These are phyloP conservation scores for Lophochroa leadbeateri DNA, from an alignment of 2,113 vertebrate species.

Conservation along the genomic window DNA sequence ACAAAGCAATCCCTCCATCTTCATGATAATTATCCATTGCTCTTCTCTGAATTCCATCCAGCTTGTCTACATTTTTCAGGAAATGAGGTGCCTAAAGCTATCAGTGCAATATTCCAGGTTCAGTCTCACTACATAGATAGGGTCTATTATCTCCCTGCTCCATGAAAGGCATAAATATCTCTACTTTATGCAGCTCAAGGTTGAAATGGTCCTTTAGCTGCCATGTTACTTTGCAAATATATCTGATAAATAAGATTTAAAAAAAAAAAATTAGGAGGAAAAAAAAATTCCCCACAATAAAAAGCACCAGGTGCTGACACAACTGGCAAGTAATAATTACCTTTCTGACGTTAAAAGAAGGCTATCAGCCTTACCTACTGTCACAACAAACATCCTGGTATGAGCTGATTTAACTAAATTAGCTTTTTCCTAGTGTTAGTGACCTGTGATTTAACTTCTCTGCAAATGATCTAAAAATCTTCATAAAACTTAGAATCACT, in stretches of 20 bases:
- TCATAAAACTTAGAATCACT: neutral
- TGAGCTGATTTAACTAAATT: neutral
- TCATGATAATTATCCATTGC: neutral
- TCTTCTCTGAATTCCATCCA: slow-evolving; percentile 14
- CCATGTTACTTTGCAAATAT: slow-evolving; percentile 30
- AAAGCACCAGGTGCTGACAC: neutral
- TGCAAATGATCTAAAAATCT: neutral
- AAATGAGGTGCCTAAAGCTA: slow-evolving; percentile 18
- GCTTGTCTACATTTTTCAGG: slow-evolving; percentile 10
- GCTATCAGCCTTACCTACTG: neutral
- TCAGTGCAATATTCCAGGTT: neutral
- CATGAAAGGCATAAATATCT: slow-evolving; percentile 30
- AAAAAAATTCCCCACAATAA: neutral
- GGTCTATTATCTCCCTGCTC: slow-evolving; percentile 32
- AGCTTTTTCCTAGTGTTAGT: neutral
- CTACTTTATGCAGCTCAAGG: slow-evolving; percentile 27
- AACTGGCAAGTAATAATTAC: neutral
- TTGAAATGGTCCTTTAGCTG: slow-evolving; percentile 32
- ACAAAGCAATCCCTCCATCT: neutral
- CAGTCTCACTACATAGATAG: slow-evolving; percentile 2
- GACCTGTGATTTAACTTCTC: neutral
- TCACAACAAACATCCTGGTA: neutral
- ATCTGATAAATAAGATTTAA: neutral
- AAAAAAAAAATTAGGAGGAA: neutral
- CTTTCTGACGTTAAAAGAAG: neutral